Evolutionary conservation across 2,113 vertebrate genomes (phyloP).

Genomic region (Columba janthina): DNA sequence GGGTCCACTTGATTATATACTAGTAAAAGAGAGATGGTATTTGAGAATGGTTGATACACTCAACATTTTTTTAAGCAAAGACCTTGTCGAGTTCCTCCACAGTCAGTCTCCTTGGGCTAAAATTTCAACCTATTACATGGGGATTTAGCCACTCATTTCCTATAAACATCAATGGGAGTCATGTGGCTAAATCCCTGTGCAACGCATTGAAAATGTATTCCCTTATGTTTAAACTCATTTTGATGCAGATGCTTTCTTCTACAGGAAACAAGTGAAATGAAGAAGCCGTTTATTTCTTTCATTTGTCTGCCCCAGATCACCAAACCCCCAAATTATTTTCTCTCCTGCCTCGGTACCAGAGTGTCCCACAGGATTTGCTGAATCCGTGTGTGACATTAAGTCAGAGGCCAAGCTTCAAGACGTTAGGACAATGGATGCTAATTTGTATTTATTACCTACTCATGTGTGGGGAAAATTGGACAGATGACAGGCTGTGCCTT

Average conservation of each 20-base stretch:
- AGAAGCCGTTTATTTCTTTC: slow-evolving; percentile 58
- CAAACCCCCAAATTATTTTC: not conserved
- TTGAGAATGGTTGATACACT: not conserved
- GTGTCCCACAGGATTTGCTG: not conserved
- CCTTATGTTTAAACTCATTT: slow-evolving; percentile 63
- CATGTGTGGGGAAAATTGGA: not conserved
- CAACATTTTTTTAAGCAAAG: slow-evolving; percentile 45
- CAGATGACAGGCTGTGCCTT: slow-evolving; percentile 24
- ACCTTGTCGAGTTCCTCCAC: slow-evolving; percentile 45
- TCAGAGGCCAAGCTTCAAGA: slow-evolving; percentile 29
- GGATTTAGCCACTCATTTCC: slow-evolving; percentile 66
- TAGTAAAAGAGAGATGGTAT: not conserved
- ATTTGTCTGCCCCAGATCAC: slow-evolving; percentile 39
- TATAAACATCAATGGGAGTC: slow-evolving; percentile 59
- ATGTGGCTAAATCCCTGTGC: slow-evolving; percentile 64
- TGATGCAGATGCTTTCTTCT: slow-evolving; percentile 62
- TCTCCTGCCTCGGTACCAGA: not conserved
- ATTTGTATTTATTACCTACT: slow-evolving; percentile 55
- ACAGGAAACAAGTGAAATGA: slow-evolving; percentile 20
- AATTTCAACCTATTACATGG: slow-evolving; percentile 66
- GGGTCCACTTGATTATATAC: not conserved
- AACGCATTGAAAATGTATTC: slow-evolving; percentile 63
- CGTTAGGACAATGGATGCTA: slow-evolving; percentile 1
- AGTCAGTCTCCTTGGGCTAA: slow-evolving; percentile 63
- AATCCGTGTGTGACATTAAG: not conserved